Evolutionary conservation across 2,888 invertebrate genomes (phyloP).

Genomic region (Melinaea menophilus): DNA sequence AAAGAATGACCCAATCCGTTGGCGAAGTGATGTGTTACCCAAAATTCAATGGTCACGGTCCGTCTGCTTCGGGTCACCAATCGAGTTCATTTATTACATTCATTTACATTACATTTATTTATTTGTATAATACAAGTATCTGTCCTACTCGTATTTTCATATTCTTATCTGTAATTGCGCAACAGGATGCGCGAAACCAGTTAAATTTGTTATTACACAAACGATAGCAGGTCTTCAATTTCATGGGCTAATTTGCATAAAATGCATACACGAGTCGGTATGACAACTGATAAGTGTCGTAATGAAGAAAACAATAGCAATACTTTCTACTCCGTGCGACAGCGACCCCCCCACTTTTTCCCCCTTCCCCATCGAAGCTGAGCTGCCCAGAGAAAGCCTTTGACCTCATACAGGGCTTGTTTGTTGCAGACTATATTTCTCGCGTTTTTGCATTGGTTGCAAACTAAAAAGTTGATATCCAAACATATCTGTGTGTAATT

Average conservation of each 20-base stretch:
- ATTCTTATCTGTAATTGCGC: conserved; percentile 1
- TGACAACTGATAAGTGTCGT: conserved; percentile 67
- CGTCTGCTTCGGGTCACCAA: conserved; percentile 30
- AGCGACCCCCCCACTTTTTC: conserved; percentile 36
- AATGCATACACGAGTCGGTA: conserved; percentile 54
- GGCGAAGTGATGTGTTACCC: conserved; percentile 72
- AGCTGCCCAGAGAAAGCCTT: conserved; percentile 68
- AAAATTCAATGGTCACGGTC: conserved; percentile 70
- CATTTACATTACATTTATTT: neutral
- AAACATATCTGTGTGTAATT: conserved; percentile 12
- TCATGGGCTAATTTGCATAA: conserved; percentile 53
- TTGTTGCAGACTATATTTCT: conserved; percentile 52
- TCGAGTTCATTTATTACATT: conserved; percentile 17
- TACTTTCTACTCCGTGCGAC: conserved; percentile 67
- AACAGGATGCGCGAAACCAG: conserved; percentile 21
- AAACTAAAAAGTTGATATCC: conserved; percentile 28
- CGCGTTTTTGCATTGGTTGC: conserved; percentile 46
- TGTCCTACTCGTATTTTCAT: neutral
- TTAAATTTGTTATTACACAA: conserved; percentile 16
- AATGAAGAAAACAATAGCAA: conserved; percentile 71
- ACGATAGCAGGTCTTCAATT: conserved; percentile 34
- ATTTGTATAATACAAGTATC: neutral
- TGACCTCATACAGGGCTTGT: conserved; percentile 65
- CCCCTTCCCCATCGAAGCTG: conserved; percentile 38
- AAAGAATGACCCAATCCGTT: conserved; percentile 75